phyloP scores from a whole-genome alignment of 2,113 vertebrate species.

The Amia ocellicauda region DNA sequence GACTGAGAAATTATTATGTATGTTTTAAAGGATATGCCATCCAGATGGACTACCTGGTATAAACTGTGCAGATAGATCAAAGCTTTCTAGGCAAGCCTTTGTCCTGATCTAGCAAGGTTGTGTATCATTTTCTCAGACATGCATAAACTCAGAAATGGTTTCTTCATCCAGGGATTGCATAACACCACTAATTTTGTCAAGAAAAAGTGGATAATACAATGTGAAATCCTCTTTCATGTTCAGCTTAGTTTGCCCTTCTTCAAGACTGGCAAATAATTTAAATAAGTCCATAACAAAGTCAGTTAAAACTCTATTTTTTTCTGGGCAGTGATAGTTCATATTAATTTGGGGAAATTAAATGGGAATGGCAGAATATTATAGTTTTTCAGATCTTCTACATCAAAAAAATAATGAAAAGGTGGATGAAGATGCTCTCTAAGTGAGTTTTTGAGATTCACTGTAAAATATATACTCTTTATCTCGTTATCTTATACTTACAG shows the following conservation, averaged over 20 bases:
- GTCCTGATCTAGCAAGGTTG: neutral
- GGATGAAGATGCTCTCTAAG: no score
- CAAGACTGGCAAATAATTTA: neutral
- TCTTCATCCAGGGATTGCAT: neutral
- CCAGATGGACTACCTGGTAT: neutral
- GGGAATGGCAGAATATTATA: no score
- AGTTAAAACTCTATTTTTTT: neutral
- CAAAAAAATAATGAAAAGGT: no score
- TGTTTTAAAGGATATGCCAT: neutral
- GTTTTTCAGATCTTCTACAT: no score
- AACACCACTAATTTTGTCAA: neutral
- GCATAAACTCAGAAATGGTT: neutral
- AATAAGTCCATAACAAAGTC: neutral
- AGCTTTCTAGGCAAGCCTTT: neutral
- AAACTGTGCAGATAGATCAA: neutral
- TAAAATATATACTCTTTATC: no score
- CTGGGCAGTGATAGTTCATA: neutral
- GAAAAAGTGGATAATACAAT: neutral
- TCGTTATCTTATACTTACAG: no score
- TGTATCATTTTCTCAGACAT: neutral
- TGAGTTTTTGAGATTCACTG: no score
- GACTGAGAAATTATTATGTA: neutral
- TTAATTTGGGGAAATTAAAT: neutral
- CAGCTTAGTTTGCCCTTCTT: neutral
- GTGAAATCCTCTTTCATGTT: conserved; percentile 1